phyloP scores from a whole-genome alignment of 2,888 invertebrate genomes.

The Glaucopsyche alexis region DNA sequence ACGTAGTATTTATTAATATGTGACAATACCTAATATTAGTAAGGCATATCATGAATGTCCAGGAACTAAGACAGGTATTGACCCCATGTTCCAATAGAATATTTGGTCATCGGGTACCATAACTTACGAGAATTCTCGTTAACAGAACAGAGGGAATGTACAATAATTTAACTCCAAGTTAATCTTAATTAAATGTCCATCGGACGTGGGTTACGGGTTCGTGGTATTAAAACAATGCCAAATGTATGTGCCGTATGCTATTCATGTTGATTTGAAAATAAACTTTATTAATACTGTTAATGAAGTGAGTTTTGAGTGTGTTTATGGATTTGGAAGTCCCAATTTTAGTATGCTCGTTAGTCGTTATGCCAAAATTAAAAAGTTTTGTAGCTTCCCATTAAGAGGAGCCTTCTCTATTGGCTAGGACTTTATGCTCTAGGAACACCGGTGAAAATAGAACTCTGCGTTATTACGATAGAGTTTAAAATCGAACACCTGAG shows the following conservation, averaged over 20 bases:
- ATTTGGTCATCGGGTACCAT: too few relatives aligned
- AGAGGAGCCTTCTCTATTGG: too few relatives aligned
- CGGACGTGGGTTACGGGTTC: conserved; percentile 40
- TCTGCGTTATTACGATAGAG: too few relatives aligned
- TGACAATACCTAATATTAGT: too few relatives aligned
- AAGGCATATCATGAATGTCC: too few relatives aligned
- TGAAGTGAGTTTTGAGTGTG: not conserved
- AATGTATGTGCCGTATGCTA: conserved; percentile 21
- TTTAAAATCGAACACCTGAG: too few relatives aligned
- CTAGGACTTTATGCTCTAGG: too few relatives aligned
- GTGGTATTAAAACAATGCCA: conserved; percentile 29
- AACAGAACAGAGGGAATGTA: conserved; percentile 19
- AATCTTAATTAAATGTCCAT: conserved; percentile 68
- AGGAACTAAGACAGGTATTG: too few relatives aligned
- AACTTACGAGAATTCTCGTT: conserved; percentile 22
- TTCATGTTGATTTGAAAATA: not conserved
- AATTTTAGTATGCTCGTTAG: not conserved
- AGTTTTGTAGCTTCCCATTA: not conserved
- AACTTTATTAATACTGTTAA: not conserved
- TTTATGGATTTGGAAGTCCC: not conserved
- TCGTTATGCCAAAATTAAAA: not conserved
- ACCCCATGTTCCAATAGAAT: too few relatives aligned
- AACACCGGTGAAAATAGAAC: too few relatives aligned
- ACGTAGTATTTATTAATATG: too few relatives aligned
- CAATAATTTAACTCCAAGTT: conserved; percentile 47